Conservation (phyloP, 2,797 vertebrate species). For the Lithobates pipiens region DNA sequence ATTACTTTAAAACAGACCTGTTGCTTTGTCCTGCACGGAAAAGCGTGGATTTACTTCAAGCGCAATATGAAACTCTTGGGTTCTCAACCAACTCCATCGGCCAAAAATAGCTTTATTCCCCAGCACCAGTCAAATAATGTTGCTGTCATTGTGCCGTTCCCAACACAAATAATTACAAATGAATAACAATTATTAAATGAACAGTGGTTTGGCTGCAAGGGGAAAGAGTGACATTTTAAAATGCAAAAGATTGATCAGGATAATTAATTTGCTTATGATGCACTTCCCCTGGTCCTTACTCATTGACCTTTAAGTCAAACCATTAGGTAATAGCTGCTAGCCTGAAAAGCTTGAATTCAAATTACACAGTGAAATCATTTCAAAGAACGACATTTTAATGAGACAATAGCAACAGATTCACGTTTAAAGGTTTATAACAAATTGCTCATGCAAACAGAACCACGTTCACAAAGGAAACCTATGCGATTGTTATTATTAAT, state of each 20-base stretch:
- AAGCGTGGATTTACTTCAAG: no score
- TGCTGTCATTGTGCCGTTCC: neutral
- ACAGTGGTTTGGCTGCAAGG: slow-evolving; percentile 40
- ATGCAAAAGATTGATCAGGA: slow-evolving; percentile 62
- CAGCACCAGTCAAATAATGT: neutral
- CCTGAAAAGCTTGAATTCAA: slow-evolving; percentile 39
- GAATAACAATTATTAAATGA: slow-evolving; percentile 43
- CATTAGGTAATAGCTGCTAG: slow-evolving; percentile 58
- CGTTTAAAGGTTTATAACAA: slow-evolving; percentile 54
- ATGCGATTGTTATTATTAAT: slow-evolving; percentile 36
- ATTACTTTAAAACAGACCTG: no score
- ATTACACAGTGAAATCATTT: slow-evolving; percentile 19
- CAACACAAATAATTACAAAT: slow-evolving; percentile 46
- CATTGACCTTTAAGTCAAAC: slow-evolving; percentile 63
- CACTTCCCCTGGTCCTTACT: slow-evolving; percentile 57
- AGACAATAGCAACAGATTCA: slow-evolving; percentile 52
- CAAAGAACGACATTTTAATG: slow-evolving; percentile 49
- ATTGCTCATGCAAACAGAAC: slow-evolving; percentile 53
- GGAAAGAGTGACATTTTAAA: slow-evolving; percentile 59
- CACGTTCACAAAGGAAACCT: slow-evolving; percentile 17
- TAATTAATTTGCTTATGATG: slow-evolving; percentile 63
- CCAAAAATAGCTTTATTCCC: neutral
- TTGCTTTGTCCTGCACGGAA: no score
- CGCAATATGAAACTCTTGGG: no score
- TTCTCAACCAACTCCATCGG: no score